phyloP scores from a whole-genome alignment of 2,888 invertebrate genomes.

The Caenorhabditis panamensis region DNA sequence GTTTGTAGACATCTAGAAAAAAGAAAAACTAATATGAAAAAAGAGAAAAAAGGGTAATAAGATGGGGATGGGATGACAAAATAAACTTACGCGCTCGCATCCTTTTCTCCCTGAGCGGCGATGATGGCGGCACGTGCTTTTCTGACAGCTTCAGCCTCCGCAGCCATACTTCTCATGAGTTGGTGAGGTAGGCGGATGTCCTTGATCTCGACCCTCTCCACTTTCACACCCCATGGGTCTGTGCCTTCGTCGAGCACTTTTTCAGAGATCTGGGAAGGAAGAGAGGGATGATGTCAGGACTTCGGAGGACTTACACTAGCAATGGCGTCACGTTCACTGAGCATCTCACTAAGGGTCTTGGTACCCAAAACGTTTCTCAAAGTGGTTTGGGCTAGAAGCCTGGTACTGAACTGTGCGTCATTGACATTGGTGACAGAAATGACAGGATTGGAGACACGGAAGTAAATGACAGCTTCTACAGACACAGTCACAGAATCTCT shows the following conservation, averaged over 20 bases:
- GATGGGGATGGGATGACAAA: slow-evolving; percentile 12
- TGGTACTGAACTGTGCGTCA: slow-evolving; percentile 91
- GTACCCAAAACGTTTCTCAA: slow-evolving; percentile 82
- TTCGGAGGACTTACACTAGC: slow-evolving; percentile 74
- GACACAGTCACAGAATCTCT: slow-evolving; percentile 83
- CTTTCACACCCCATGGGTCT: slow-evolving; percentile 83
- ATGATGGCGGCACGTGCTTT: slow-evolving; percentile 87
- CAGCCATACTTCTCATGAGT: slow-evolving; percentile 94
- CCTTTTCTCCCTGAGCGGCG: slow-evolving; percentile 78
- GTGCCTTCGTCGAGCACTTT: slow-evolving; percentile 83
- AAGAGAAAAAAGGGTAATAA: not conserved
- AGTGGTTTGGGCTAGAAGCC: slow-evolving; percentile 86
- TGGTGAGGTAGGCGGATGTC: slow-evolving; percentile 93
- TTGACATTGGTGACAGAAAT: slow-evolving; percentile 83
- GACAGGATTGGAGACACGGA: slow-evolving; percentile 74
- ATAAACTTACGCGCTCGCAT: slow-evolving; percentile 73
- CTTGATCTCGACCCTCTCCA: slow-evolving; percentile 85
- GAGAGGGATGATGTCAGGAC: slow-evolving; percentile 12
- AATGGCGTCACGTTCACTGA: slow-evolving; percentile 81
- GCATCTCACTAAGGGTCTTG: slow-evolving; percentile 81
- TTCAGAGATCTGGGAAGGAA: slow-evolving; percentile 83
- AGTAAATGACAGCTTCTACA: slow-evolving; percentile 81
- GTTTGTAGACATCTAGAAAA: slow-evolving; percentile 85
- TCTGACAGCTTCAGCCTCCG: slow-evolving; percentile 93
- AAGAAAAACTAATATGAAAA: not conserved